phyloP scores from a whole-genome alignment of 2,888 invertebrate species.

The Tigriopus californicus region DNA sequence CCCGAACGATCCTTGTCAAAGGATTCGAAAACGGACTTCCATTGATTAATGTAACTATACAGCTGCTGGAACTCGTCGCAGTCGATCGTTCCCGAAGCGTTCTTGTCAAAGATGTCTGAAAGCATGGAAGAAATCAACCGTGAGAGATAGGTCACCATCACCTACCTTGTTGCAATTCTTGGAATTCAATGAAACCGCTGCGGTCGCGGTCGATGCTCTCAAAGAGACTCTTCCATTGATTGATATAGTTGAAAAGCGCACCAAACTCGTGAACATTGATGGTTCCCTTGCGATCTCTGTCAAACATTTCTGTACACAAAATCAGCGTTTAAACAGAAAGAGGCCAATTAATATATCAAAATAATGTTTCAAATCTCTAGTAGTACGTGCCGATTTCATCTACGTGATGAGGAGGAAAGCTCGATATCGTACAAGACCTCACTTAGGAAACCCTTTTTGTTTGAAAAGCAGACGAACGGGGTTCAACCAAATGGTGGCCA shows the following conservation, averaged over 20 bases:
- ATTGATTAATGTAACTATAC: conserved; percentile 70
- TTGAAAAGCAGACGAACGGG: no score
- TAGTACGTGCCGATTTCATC: no score
- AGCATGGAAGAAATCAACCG: not conserved
- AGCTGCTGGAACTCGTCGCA: conserved; percentile 64
- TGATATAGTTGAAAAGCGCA: conserved; percentile 64
- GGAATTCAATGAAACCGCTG: conserved; percentile 62
- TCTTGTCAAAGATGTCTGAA: conserved; percentile 68
- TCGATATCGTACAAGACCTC: no score
- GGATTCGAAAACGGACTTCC: conserved; percentile 62
- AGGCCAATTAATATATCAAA: no score
- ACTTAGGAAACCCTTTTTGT: no score
- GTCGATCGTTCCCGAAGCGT: conserved; percentile 61
- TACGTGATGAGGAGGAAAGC: no score
- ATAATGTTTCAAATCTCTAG: no score
- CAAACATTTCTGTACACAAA: conserved; percentile 55
- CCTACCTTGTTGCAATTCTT: conserved; percentile 51
- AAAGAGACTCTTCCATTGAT: conserved; percentile 61
- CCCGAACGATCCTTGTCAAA: conserved; percentile 73
- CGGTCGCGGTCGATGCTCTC: conserved; percentile 65
- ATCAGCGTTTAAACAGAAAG: conserved; percentile 5
- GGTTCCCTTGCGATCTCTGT: conserved; percentile 59
- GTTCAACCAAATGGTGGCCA: no score
- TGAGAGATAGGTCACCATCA: not conserved
- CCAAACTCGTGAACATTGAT: conserved; percentile 68